Evolutionary conservation across 2,113 vertebrate genomes (phyloP).

Genomic region (Nothoprocta pentlandii): DNA sequence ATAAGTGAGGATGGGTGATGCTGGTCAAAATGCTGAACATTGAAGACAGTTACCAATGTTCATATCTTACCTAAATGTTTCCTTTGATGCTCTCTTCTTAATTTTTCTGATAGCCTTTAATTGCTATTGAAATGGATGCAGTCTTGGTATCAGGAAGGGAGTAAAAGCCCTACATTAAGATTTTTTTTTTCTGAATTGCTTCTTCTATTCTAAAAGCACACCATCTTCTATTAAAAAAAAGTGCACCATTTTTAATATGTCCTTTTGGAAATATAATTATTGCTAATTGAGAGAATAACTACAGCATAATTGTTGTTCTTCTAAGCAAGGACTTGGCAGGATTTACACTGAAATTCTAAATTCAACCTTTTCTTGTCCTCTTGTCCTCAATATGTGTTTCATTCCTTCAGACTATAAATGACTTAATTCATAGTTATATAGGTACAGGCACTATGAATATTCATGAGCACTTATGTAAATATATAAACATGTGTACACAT

Average conservation of each 20-base stretch:
- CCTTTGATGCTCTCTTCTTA: neutral
- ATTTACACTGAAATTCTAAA: neutral
- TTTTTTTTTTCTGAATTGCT: neutral
- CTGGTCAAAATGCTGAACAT: neutral
- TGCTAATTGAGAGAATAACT: neutral
- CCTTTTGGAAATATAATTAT: neutral
- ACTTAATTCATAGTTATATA: neutral
- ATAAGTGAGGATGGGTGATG: too few species aligned
- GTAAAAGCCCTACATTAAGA: neutral
- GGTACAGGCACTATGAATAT: neutral
- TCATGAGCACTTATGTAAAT: neutral
- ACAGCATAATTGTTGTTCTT: neutral
- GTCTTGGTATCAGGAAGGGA: neutral
- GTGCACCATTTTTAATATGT: neutral
- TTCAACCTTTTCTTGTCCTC: neutral
- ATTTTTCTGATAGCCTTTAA: neutral
- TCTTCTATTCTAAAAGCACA: neutral
- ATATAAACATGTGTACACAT: neutral
- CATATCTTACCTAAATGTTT: fast-evolving
- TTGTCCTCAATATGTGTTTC: neutral
- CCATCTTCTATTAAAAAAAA: neutral
- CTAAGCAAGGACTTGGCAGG: neutral
- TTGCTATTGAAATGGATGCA: neutral
- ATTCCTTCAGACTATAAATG: neutral
- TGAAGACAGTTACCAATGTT: neutral